phyloP scores from a whole-genome alignment of 2,797 vertebrate species.

The Synaphobranchus kaupii region DNA sequence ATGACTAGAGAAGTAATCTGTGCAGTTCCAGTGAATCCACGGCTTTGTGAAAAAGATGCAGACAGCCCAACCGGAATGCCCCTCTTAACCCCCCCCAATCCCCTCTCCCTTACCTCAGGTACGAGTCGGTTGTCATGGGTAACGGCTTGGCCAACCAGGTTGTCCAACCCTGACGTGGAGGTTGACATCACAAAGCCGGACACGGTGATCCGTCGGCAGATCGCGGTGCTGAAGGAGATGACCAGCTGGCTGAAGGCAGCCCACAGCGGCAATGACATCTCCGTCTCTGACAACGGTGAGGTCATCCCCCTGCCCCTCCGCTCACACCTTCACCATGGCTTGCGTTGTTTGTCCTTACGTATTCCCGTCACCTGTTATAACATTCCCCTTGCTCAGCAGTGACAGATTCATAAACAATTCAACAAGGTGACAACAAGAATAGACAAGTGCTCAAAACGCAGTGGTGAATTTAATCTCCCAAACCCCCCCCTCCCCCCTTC shows the following conservation, averaged over 20 bases:
- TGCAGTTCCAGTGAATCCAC: not conserved
- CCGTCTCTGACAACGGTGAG: conserved; percentile 78
- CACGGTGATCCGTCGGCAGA: conserved; percentile 87
- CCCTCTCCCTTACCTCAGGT: conserved; percentile 66
- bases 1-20: not conserved
- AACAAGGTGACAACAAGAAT: not conserved
- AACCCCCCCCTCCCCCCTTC: not conserved
- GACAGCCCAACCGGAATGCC: not conserved
- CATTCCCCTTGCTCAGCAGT: not conserved
- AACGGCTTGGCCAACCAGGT: conserved; percentile 92
- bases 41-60: not conserved
- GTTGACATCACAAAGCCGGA: conserved; percentile 93
- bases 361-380: not conserved
- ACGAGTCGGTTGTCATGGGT: conserved; percentile 88
- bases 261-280: conserved; percentile 87
- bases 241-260: conserved; percentile 91
- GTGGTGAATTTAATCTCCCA: not conserved
- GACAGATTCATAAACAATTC: not conserved
- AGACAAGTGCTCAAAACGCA: not conserved
- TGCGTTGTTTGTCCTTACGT: not conserved
- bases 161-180: conserved; percentile 93
- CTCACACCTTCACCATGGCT: not conserved
- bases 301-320: not conserved
- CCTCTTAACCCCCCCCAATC: not conserved
- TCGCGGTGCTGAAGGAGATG: conserved; percentile 87